These are phyloP conservation scores for Kryphioiulus occultus DNA, from an alignment of 2,888 invertebrate genomes.

Conservation along the genomic window DNA sequence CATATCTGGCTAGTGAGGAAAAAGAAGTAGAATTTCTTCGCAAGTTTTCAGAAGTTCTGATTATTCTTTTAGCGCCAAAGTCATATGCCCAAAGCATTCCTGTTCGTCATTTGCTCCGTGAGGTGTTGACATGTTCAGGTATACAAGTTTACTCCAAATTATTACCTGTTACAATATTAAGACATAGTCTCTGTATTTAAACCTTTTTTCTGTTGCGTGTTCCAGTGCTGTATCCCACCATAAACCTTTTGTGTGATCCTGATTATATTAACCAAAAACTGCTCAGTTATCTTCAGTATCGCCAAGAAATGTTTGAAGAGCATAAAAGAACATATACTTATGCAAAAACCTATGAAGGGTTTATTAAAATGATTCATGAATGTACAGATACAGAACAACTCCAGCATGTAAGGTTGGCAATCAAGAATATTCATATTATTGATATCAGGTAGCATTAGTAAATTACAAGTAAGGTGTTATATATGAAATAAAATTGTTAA, in stretches of 20 bases:
- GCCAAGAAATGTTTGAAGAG: slow-evolving; percentile 72
- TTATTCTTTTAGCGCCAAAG: slow-evolving; percentile 81
- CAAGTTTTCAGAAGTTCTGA: slow-evolving; percentile 80
- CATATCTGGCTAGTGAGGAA: slow-evolving; percentile 76
- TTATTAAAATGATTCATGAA: slow-evolving; percentile 81
- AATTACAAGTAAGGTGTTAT: not conserved
- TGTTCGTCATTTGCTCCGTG: slow-evolving; percentile 79
- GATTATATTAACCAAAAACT: slow-evolving; percentile 91
- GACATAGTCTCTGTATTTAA: not conserved
- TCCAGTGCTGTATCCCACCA: slow-evolving; percentile 79
- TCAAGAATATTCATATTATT: not conserved
- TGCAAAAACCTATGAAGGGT: slow-evolving; percentile 88
- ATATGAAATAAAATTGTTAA: not conserved
- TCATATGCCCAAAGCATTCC: slow-evolving; percentile 78
- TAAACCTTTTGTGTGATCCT: slow-evolving; percentile 85
- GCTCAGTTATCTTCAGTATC: slow-evolving; percentile 81
- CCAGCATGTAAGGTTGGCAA: slow-evolving; percentile 75
- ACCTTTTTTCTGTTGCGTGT: not conserved
- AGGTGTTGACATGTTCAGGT: slow-evolving; percentile 86
- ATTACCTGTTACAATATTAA: not conserved
- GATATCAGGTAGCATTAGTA: slow-evolving; percentile 52
- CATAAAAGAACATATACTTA: slow-evolving; percentile 84
- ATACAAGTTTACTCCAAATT: slow-evolving; percentile 58
- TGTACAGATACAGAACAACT: slow-evolving; percentile 83
- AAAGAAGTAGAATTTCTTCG: slow-evolving; percentile 82